Evolutionary conservation across 1,140 invertebrate genomes (phyloP).

Genomic region (Branchinecta lynchi): DNA sequence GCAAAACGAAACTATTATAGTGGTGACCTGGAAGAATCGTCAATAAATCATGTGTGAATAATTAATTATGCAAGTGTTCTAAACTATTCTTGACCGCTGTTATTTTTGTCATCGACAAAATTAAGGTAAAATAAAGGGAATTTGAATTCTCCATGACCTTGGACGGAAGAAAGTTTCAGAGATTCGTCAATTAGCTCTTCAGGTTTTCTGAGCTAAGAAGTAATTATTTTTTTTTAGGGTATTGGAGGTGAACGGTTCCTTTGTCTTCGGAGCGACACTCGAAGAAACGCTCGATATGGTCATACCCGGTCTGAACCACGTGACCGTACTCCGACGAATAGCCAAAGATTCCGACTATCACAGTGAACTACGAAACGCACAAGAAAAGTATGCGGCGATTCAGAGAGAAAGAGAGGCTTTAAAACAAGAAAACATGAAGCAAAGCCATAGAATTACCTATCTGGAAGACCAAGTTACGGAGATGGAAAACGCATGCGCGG

Average conservation of each 20-base stretch:
- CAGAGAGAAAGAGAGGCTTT: neutral
- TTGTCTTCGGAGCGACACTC: neutral
- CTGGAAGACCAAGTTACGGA: neutral
- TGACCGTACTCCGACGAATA: neutral
- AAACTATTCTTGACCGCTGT: no score
- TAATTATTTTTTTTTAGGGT: neutral
- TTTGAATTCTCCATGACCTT: no score
- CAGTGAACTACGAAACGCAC: neutral
- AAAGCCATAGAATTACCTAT: neutral
- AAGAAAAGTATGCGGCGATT: neutral
- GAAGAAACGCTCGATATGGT: neutral
- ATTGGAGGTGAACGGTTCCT: neutral
- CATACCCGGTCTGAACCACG: neutral
- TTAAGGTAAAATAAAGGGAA: no score
- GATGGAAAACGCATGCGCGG: neutral
- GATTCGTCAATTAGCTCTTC: no score
- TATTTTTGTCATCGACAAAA: no score
- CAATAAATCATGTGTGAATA: no score
- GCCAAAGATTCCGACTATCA: neutral
- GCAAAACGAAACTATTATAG: no score
- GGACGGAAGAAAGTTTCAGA: no score
- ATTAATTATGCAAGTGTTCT: no score
- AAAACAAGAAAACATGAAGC: slow-evolving; percentile 4
- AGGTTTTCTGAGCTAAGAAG: no score
- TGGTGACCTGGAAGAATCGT: no score